Conservation (phyloP, 92 coral and sea anemone species). For the Zoanthus gigantus region DNA sequence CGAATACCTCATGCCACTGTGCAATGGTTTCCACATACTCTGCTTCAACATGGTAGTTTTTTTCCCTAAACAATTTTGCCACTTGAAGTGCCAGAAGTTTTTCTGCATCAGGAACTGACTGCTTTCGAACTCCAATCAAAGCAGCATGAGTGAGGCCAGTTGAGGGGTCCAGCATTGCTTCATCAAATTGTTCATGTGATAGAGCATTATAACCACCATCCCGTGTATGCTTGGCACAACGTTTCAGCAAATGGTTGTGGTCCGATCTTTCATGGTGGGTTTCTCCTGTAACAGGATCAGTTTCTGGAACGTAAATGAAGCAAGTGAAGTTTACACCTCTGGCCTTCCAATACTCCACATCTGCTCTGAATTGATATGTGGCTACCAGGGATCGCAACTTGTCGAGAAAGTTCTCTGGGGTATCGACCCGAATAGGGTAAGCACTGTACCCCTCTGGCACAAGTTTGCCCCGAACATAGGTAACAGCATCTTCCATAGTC, state of each 20-base stretch:
- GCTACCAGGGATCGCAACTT: constrained; percentile 65
- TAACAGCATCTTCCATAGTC: constrained; percentile 28
- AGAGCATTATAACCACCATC: constrained; percentile 40
- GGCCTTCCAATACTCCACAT: constrained; percentile 28
- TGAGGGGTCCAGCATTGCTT: constrained; percentile 48
- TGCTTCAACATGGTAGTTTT: constrained; percentile 32
- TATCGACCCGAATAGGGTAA: constrained; percentile 51
- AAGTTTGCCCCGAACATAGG: constrained; percentile 46
- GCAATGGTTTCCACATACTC: constrained; percentile 48
- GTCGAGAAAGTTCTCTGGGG: constrained; percentile 63
- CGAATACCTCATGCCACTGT: constrained; percentile 56
- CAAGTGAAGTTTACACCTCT: constrained; percentile 22
- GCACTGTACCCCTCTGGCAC: constrained; percentile 67
- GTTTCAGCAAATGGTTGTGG: constrained; percentile 41
- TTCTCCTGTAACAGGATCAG: constrained; percentile 48
- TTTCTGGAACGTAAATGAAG: constrained; percentile 28
- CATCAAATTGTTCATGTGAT: constrained; percentile 45
- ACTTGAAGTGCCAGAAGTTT: constrained; percentile 49
- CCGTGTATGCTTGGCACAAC: constrained; percentile 48
- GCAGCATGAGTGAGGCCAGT: constrained; percentile 65
- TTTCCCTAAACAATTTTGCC: constrained; percentile 43
- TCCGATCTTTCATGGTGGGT: constrained; percentile 50
- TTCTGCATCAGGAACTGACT: constrained; percentile 61
- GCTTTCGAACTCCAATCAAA: constrained; percentile 51
- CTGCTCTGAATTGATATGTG: constrained; percentile 50